Base-by-base conservation (phyloP, 1,140 invertebrate species). In the Sitophilus oryzae region DNA sequence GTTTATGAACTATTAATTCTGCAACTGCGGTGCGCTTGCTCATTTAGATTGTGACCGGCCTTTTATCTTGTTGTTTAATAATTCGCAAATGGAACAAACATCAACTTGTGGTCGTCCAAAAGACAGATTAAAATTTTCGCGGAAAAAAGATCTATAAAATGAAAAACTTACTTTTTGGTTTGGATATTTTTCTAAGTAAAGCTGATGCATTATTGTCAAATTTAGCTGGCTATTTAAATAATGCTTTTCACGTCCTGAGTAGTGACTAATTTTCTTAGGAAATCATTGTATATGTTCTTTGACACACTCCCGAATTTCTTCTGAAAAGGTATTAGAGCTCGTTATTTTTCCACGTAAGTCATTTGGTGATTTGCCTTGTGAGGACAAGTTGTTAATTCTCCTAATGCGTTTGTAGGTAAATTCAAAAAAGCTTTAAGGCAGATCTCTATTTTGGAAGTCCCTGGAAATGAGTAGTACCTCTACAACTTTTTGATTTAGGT, bases 1-100 rank as follows among this genome's bases (percentile, higher is more conserved):
- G 45, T 56, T 65, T 62, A 45, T 52, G 58, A n/a, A 57, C 50
- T n/a, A n/a, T n/a, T 11, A 47, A 38, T 46, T 69, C 63, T 44
- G 66, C 63, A 59, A 49, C 40, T 21, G 66, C 61, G 45, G 56
- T 55, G 54, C 54, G 58, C 52, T 65, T 65, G 57, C 54, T 66
- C 51, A 41, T 54, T 54, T 15, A 56, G 45, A 35, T 9, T 50
- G 40, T 49, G 30, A 49, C 6, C 5, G 25, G 11, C 15, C 23
- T 19, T 49, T 34, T 37, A 30, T 34, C 10, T 49, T 37, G 48
- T 30, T 16, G 44, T n/a, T 23, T 22, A 20, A 55, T 46, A 54
- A 52, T 60, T n/a, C n/a, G n/a, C 60, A 53, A 65, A 65, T 10
- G 41, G 49, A 21, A 55, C n/a, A n/a, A n/a, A n/a, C n/a, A n/a